A percentile compares a stretch with the other conserved stretches of the same genome.
Evolutionary conservation across 2,888 invertebrate species (phyloP).

Genomic region (Marasmarcha lunaedactyla): DNA sequence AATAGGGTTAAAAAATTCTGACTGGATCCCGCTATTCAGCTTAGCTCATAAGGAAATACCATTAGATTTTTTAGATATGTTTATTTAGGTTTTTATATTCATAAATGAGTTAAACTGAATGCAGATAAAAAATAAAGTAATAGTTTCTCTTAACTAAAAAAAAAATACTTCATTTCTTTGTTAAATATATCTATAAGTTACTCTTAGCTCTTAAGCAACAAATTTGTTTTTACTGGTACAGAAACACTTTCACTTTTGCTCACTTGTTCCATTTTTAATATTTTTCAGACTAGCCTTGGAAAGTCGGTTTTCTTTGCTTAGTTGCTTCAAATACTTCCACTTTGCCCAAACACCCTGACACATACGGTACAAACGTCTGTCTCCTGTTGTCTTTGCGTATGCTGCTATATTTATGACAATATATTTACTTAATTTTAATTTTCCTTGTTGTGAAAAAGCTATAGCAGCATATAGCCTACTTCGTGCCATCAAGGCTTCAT

Average conservation of each 20-base stretch:
- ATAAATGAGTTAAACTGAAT: no score
- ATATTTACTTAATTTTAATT: constrained; percentile 71
- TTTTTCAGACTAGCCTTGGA: neutral
- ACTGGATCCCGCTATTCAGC: no score
- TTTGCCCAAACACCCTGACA: constrained; percentile 90
- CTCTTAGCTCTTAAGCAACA: constrained; percentile 2
- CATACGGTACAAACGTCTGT: constrained; percentile 80
- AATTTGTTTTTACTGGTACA: no score
- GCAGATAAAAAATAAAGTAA: no score
- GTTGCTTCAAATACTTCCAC: constrained; percentile 69
- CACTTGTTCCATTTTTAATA: neutral
- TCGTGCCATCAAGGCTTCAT: constrained; percentile 83
- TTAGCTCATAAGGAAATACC: no score
- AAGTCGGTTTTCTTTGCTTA: constrained; percentile 14
- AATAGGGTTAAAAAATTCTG: no score
- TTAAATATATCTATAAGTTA: constrained; percentile 3
- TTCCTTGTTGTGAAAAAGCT: constrained; percentile 86
- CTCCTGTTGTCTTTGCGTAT: constrained; percentile 56
- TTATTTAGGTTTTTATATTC: no score
- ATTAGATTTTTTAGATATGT: no score
- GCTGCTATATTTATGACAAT: constrained; percentile 64
- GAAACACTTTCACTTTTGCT: no score
- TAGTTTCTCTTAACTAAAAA: no score
- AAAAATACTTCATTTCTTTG: no score
- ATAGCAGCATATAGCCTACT: constrained; percentile 90